phyloP scores from a whole-genome alignment of 2,797 vertebrate genomes.

The Phalanger gymnotis region DNA sequence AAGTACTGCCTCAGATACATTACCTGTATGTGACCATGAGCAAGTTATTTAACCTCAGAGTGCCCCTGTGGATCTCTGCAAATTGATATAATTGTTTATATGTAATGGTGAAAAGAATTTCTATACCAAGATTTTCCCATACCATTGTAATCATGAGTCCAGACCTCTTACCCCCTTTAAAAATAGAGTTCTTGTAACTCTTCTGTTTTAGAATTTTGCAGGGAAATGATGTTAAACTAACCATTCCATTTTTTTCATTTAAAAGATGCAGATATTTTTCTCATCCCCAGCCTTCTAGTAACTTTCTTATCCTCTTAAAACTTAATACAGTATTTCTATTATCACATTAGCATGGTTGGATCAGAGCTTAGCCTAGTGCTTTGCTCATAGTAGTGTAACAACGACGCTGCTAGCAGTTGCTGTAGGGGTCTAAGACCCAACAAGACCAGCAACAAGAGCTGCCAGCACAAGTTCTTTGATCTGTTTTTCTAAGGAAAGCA shows the following conservation, averaged over 20 bases:
- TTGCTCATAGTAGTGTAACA: neutral
- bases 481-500: too few relatives aligned
- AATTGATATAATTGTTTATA: neutral
- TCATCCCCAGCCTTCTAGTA: neutral
- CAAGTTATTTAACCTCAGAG: neutral
- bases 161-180: neutral
- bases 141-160: neutral
- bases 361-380: neutral
- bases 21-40: neutral
- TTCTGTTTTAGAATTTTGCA: neutral
- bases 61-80: neutral
- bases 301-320: neutral
- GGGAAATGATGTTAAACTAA: neutral
- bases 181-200: neutral
- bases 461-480: too few relatives aligned
- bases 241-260: neutral
- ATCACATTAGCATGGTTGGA: neutral
- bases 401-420: too few relatives aligned
- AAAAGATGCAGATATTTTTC: neutral
- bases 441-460: too few relatives aligned
- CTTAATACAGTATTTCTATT: neutral
- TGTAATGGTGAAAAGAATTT: neutral
- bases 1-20: neutral
- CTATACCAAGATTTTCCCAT: neutral
- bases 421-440: too few relatives aligned